Evolutionary conservation across 2,797 vertebrate genomes (phyloP).

Genomic region (Liparis tanakae): DNA sequence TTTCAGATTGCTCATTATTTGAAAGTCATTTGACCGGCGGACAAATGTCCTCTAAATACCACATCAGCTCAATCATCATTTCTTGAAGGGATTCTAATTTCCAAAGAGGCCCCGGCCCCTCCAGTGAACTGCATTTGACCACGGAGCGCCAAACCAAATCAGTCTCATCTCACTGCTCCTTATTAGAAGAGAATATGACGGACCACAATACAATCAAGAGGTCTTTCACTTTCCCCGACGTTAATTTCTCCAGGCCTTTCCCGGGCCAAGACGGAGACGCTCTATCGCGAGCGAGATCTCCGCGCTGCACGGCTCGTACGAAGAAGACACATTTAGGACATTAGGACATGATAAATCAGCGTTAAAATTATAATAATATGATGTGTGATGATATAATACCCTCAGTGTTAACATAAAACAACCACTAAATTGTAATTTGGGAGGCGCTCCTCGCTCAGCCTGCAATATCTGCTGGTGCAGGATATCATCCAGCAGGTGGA

Average conservation of each 20-base stretch:
- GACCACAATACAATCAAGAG: slow-evolving; percentile 51
- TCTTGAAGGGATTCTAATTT: slow-evolving; percentile 39
- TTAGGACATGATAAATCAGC: slow-evolving; percentile 61
- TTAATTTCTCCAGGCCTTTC: slow-evolving; percentile 42
- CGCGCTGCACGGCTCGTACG: slow-evolving; percentile 45
- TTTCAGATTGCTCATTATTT: slow-evolving; percentile 26
- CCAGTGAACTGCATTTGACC: slow-evolving; percentile 38
- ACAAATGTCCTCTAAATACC: slow-evolving; percentile 38
- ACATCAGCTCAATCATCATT: slow-evolving; percentile 35
- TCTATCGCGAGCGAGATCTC: slow-evolving; percentile 51
- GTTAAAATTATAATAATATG: slow-evolving; percentile 50
- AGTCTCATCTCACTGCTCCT: slow-evolving; percentile 53
- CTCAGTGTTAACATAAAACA: slow-evolving; percentile 62
- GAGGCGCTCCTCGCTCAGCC: slow-evolving; percentile 33
- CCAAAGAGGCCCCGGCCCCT: slow-evolving; percentile 14
- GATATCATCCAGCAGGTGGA: slow-evolving; percentile 18
- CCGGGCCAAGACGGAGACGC: slow-evolving; percentile 8
- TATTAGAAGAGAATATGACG: slow-evolving; percentile 51
- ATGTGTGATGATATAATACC: slow-evolving; percentile 28
- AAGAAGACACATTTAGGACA: slow-evolving; percentile 47
- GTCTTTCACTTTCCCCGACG: slow-evolving; percentile 45
- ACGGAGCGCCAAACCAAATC: slow-evolving; percentile 55
- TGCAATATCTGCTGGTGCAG: slow-evolving; percentile 40
- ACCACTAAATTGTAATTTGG: slow-evolving; percentile 52
- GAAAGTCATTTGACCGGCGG: slow-evolving; percentile 43